Evolutionary conservation across 2,888 invertebrate species (phyloP).

Genomic region (Ormia ochracea): DNA sequence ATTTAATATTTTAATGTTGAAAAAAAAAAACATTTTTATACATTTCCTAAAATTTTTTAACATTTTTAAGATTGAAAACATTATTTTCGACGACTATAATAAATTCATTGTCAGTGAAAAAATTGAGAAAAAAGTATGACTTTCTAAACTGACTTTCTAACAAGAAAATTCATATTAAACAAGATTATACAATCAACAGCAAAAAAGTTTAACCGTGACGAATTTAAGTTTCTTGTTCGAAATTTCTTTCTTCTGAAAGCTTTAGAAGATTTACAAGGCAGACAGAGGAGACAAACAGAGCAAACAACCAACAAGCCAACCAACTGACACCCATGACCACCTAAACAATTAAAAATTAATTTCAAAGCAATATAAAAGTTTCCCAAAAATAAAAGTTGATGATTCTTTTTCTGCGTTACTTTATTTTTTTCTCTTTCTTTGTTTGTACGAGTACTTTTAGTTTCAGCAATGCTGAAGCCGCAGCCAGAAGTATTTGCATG

Average conservation of each 20-base stretch:
- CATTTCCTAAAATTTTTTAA: conserved; percentile 1
- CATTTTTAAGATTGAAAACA: conserved; percentile 42
- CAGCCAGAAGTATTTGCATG: conserved; percentile 29
- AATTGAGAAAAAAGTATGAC: background rate
- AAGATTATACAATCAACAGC: conserved; percentile 59
- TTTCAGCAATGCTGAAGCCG: conserved; percentile 1
- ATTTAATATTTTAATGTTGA: conserved; percentile 24
- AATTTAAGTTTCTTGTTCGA: conserved; percentile 35
- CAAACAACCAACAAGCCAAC: conserved; percentile 10
- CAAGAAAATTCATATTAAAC: conserved; percentile 49
- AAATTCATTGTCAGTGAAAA: conserved; percentile 55
- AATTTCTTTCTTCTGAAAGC: background rate
- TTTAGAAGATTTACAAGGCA: background rate
- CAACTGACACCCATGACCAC: conserved; percentile 52
- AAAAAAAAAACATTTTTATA: conserved; percentile 10
- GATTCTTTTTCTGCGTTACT: conserved; percentile 14
- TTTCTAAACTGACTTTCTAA: conserved; percentile 1
- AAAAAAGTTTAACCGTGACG: conserved; percentile 55
- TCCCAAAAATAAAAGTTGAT: conserved; percentile 58
- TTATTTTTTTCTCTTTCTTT: background rate
- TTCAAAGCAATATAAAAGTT: conserved; percentile 61
- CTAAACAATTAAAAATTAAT: conserved; percentile 63
- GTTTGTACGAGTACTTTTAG: no score
- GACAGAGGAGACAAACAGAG: conserved; percentile 3
- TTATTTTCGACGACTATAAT: conserved; percentile 51